Conservation (phyloP, 2,797 vertebrate genomes). For the Phaenicophaeus curvirostris region DNA sequence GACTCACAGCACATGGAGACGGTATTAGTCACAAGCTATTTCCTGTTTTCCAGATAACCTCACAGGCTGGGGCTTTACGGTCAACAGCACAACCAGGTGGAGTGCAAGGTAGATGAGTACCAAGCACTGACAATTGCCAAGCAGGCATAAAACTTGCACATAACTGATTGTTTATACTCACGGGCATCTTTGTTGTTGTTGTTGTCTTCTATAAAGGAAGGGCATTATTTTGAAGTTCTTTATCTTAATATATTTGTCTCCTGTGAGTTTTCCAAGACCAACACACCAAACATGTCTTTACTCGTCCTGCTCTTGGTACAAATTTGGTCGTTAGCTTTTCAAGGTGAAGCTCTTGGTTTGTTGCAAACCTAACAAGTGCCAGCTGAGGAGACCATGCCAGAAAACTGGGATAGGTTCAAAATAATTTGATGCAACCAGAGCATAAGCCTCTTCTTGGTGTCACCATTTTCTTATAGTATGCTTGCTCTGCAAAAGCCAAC, state of each 20-base stretch:
- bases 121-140: not conserved
- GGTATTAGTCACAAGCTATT: conserved; percentile 41
- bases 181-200: not conserved
- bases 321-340: not conserved
- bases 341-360: not conserved
- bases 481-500: not conserved
- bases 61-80: conserved; percentile 2
- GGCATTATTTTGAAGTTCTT: not conserved
- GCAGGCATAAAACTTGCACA: not conserved
- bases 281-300: not conserved
- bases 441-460: not conserved
- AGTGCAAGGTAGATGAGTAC: not conserved
- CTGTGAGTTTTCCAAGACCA: not conserved
- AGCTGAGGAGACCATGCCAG: not conserved
- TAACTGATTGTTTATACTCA: not conserved
- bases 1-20: conserved; percentile 17
- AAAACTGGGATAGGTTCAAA: not conserved
- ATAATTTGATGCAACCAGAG: not conserved
- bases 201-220: not conserved
- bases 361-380: not conserved
- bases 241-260: not conserved
- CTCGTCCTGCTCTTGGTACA: not conserved
- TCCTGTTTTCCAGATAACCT: conserved; percentile 53
- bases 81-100: conserved; percentile 70
- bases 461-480: not conserved